Evolutionary conservation across 2,797 vertebrate genomes (phyloP).

Genomic region (Garrulus glandarius): DNA sequence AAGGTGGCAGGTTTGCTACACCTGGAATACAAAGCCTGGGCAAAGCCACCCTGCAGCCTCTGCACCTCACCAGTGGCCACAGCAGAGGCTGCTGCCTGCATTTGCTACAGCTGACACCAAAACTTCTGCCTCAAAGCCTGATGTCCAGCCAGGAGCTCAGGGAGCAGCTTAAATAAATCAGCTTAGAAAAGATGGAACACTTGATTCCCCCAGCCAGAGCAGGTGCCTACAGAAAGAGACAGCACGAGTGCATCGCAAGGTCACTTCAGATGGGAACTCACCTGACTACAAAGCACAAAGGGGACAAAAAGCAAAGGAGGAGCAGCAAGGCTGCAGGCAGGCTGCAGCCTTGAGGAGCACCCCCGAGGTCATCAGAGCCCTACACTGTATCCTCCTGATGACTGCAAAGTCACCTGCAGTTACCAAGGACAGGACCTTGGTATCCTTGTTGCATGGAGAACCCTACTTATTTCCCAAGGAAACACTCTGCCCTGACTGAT

Average conservation of each 20-base stretch:
- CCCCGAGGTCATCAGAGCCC: background rate
- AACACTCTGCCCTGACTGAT: background rate
- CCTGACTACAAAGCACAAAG: fast-evolving
- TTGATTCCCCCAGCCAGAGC: background rate
- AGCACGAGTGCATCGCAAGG: fast-evolving
- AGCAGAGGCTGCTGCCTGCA: background rate
- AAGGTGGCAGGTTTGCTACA: background rate
- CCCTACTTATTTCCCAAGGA: slow-evolving; percentile 33
- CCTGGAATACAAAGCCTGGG: background rate
- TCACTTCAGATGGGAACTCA: background rate
- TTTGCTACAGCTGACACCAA: background rate
- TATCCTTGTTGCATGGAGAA: background rate
- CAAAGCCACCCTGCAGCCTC: background rate
- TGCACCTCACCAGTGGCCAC: fast-evolving
- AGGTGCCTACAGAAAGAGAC: background rate
- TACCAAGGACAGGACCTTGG: slow-evolving; percentile 38
- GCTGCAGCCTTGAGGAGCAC: background rate
- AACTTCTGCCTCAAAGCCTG: background rate
- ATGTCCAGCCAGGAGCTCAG: background rate
- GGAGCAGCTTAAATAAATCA: background rate
- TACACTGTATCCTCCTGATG: background rate
- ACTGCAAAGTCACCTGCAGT: slow-evolving; percentile 31
- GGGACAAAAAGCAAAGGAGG: background rate
- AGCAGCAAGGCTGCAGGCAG: background rate
- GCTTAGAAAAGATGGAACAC: background rate